Conservation (phyloP, 2,113 vertebrate species). For the Fregata magnificens region DNA sequence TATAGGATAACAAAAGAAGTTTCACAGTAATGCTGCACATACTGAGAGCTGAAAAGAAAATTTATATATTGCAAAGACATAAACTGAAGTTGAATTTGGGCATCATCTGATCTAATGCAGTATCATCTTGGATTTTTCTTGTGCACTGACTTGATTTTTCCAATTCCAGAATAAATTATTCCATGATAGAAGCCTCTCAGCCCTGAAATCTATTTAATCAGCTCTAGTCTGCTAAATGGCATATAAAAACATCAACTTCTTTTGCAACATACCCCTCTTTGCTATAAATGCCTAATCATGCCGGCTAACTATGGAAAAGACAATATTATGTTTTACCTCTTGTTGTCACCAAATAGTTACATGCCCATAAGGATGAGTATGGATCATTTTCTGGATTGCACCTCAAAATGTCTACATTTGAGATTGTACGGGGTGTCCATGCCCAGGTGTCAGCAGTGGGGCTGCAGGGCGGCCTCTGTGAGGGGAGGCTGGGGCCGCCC, state of each 20-base stretch:
- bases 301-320: neutral
- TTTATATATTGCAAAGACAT: neutral
- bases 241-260: neutral
- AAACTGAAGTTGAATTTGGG: neutral
- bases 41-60: neutral
- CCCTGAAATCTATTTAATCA: neutral
- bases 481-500: fast-evolving
- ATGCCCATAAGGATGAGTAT: fast-evolving
- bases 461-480: neutral
- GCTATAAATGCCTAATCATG: neutral
- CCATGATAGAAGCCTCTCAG: neutral
- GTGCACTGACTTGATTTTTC: neutral
- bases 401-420: neutral
- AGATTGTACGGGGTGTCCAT: fast-evolving
- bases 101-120: neutral
- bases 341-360: neutral
- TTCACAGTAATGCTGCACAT: neutral
- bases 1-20: neutral
- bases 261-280: neutral
- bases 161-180: neutral
- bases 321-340: neutral
- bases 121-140: neutral
- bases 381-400: neutral
- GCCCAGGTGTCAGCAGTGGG: too few relatives aligned
- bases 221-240: neutral